These are phyloP conservation scores for Leptoteleia sp. DNA, from an alignment of 1,140 invertebrate genomes.

Conservation along the genomic window DNA sequence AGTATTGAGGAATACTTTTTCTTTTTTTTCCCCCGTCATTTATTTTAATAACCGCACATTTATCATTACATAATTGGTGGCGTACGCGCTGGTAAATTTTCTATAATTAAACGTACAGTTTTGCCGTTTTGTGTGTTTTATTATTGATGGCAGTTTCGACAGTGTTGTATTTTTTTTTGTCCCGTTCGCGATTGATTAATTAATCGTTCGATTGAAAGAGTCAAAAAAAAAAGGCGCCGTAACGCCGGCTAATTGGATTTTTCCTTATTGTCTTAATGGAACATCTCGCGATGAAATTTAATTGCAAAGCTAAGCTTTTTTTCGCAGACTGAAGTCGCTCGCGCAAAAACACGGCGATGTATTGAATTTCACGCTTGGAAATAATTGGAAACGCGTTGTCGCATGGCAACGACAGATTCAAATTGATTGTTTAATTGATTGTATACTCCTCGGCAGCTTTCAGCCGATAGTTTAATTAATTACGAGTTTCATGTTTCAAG, in stretches of 20 bases:
- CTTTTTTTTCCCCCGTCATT: too few relatives aligned
- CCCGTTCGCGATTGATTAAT: constrained; percentile 9
- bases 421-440: constrained; percentile 67
- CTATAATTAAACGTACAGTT: too few relatives aligned
- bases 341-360: constrained; percentile 35
- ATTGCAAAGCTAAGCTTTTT: constrained; percentile 35
- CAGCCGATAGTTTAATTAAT: constrained; percentile 66
- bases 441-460: constrained; percentile 57
- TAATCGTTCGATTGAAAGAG: constrained; percentile 9
- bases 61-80: too few relatives aligned
- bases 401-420: constrained; percentile 55
- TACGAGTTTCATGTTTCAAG: constrained; percentile 57
- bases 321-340: constrained; percentile 16
- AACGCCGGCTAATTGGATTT: constrained; percentile 28
- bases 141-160: too few relatives aligned
- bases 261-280: constrained; percentile 12
- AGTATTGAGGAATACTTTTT: too few relatives aligned
- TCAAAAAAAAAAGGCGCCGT: background rate
- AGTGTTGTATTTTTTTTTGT: too few relatives aligned
- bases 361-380: constrained; percentile 48
- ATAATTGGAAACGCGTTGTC: constrained; percentile 57
- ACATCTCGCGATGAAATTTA: constrained; percentile 25
- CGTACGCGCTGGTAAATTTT: too few relatives aligned
- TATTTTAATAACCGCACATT: too few relatives aligned
- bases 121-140: too few relatives aligned